Base-by-base conservation (phyloP, 2,797 vertebrate genomes). In the Kryptolebias ocellatus region DNA sequence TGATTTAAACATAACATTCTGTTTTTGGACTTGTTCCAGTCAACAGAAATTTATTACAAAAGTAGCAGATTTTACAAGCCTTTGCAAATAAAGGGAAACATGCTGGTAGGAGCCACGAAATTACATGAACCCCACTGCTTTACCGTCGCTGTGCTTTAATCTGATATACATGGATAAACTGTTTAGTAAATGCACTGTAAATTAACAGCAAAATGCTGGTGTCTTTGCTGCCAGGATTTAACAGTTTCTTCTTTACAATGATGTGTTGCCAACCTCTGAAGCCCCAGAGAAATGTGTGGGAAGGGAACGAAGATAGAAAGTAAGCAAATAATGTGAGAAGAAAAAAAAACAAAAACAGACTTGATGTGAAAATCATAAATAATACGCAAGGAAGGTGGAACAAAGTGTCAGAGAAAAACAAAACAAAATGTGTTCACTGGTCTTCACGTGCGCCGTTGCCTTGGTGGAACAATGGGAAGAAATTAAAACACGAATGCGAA, bases 401-500 rank as follows among this genome's bases (percentile, higher is more conserved):
- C 29, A 58, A 62, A 11, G 0, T 4, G 18, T 34, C 4, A 59
- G 18, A 60, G 56, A 53, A 6, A 46, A 42, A 56, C 24, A 47
- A 58, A 72, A 34, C 17, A 16, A 62, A 17, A 31, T 55, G 14
- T 74, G 63, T 64, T 29, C 29, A 24, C 69, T 31, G 49, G 44
- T 47, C 56, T 74, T 57, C 79, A 64, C 53, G 65, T 71, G 55
- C 53, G 55, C 60, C 58, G 34, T 5, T 42, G 54, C 64, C 62
- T 68, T 51, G 17, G 54, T 61, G 57, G 53, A 61, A 50, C 58
- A 64, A 64, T 63, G 31, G 57, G 10, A 76, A 70, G 60, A 76
- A 73, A 86, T 75, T 54, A 73, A 85, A 82, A 78, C 20, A 56
- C 45, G 50, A 74, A 79, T 53, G 67, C 60, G 46, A 73, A 53